These are phyloP conservation scores for Neofelis nebulosa DNA, from an alignment of 2,113 vertebrate genomes.

Conservation along the genomic window DNA sequence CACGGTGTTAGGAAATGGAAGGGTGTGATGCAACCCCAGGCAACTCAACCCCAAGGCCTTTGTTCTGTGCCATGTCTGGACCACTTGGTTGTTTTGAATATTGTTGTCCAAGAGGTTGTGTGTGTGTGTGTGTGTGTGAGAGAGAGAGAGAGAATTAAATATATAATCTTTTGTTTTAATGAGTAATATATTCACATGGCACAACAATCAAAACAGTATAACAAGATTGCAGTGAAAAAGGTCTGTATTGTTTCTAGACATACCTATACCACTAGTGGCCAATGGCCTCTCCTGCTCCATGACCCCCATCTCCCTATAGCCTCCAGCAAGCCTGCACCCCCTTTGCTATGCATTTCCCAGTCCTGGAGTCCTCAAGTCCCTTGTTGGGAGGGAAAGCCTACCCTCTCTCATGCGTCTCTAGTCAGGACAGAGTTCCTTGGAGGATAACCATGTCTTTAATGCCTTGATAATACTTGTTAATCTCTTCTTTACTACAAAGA, in stretches of 20 bases:
- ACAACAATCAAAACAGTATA: neutral
- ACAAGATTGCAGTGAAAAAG: neutral
- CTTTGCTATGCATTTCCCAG: accelerated
- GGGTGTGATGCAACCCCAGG: neutral
- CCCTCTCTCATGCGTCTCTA: neutral
- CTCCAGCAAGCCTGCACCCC: accelerated
- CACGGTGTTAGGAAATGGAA: neutral
- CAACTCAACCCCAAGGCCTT: neutral
- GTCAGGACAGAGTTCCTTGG: neutral
- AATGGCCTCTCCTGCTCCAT: neutral
- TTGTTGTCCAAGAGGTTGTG: neutral
- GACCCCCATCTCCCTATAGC: accelerated
- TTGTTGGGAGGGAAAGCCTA: neutral
- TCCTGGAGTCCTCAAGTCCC: neutral
- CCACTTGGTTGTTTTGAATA: neutral
- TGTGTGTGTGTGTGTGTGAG: neutral
- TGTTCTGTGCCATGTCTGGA: neutral
- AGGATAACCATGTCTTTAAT: neutral
- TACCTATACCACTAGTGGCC: neutral
- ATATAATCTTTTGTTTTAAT: neutral
- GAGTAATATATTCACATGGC: neutral
- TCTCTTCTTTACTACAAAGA: neutral
- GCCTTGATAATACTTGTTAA: neutral
- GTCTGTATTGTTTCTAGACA: neutral
- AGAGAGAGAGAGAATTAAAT: too few relatives aligned